These are phyloP conservation scores for Tuberolachnus salignus DNA, from an alignment of 2,888 invertebrate genomes.

Conservation along the genomic window DNA sequence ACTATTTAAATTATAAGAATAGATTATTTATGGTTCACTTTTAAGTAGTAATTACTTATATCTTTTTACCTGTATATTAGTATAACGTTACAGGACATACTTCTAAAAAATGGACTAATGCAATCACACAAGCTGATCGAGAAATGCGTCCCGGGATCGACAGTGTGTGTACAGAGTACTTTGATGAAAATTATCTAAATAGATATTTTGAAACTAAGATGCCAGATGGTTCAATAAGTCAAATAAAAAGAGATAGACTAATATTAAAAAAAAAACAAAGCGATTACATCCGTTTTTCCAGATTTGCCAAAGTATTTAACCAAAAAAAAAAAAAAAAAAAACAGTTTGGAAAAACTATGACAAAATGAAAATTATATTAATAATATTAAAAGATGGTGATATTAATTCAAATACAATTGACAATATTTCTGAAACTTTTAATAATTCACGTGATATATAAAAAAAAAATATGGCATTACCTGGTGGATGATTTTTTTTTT, in stretches of 20 bases:
- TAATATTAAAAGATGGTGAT: too few relatives aligned
- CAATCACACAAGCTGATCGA: conserved; percentile 7
- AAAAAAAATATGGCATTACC: not conserved
- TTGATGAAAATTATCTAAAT: too few relatives aligned
- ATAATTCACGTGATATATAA: not conserved
- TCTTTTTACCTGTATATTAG: conserved; percentile 13
- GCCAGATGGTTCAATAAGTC: too few relatives aligned
- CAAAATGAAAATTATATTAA: not conserved
- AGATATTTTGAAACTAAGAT: too few relatives aligned
- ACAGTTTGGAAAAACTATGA: not conserved
- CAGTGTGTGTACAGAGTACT: too few relatives aligned
- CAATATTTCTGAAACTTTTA: conserved; percentile 1
- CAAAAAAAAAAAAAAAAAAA: not conserved
- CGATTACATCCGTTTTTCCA: not conserved
- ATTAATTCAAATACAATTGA: conserved; percentile 5
- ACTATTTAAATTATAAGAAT: not conserved
- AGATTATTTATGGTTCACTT: not conserved
- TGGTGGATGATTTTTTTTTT: conserved; percentile 1
- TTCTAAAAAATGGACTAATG: conserved; percentile 4
- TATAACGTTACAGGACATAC: not conserved
- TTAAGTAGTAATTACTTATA: conserved; percentile 8
- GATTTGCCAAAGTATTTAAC: not conserved
- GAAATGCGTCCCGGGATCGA: not conserved
- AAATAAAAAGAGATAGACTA: too few relatives aligned
- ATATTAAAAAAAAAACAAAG: not conserved